phyloP scores from a whole-genome alignment of 1,140 invertebrate species.

The Pygmarrhopalites habei region DNA sequence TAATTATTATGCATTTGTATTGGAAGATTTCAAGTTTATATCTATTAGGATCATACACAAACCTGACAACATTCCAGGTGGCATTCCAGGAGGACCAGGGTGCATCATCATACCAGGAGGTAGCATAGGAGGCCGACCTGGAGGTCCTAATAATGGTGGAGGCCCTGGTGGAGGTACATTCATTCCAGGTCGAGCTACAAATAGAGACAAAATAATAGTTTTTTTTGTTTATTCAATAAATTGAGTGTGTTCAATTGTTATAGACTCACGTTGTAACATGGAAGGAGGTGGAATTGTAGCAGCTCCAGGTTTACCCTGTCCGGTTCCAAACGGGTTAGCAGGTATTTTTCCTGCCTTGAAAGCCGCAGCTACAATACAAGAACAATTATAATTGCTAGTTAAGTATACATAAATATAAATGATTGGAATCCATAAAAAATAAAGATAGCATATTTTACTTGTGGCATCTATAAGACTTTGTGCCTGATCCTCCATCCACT shows the following conservation, averaged over 20 bases:
- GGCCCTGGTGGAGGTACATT: constrained; percentile 27
- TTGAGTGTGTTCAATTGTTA: too few species aligned
- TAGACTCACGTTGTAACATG: constrained; percentile 39
- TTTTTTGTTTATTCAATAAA: constrained; percentile 9
- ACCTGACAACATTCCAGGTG: constrained; percentile 37
- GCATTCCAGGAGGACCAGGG: constrained; percentile 41
- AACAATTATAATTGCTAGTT: neutral
- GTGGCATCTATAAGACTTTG: constrained; percentile 98
- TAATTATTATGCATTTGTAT: too few species aligned
- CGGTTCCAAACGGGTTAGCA: constrained; percentile 72
- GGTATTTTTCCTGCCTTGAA: constrained; percentile 95
- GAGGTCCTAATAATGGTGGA: constrained; percentile 39
- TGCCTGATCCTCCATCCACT: constrained; percentile 99
- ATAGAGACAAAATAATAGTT: constrained; percentile 11
- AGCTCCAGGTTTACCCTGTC: constrained; percentile 50
- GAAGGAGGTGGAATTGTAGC: constrained; percentile 68
- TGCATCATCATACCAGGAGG: constrained; percentile 36
- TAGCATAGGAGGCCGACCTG: constrained; percentile 15
- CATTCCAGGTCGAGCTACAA: constrained; percentile 34
- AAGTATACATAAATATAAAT: neutral
- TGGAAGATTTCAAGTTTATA: too few species aligned
- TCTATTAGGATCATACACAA: neutral
- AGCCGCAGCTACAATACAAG: constrained; percentile 58
- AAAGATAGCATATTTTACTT: constrained; percentile 49
- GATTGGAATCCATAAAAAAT: too few species aligned